Evolutionary conservation across 2,113 vertebrate genomes (phyloP), one percentile per base, ranked within the genome.

Genomic region (Apodemus speciosus): DNA sequence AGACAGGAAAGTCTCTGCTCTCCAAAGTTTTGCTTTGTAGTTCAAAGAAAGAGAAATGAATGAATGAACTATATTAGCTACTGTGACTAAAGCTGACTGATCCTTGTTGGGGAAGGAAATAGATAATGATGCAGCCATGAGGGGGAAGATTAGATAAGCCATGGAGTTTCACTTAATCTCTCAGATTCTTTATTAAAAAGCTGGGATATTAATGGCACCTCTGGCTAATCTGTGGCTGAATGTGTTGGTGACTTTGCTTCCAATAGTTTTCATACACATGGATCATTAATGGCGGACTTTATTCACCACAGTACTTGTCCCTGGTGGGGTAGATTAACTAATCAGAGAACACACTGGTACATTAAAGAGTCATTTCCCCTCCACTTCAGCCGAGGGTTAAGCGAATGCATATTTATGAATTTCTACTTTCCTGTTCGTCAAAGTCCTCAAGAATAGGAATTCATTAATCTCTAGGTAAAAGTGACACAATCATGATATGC

Each of bases 391-490:
- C 87, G 64, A 88, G 23, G 64, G 69, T 56, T 91, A 83, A 68
- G 49, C 76, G 25, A 66, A 91, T 76, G 88, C 23, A 83, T 90
- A 95, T 94, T 51, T 83, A 68, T 92, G 85, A 85, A 46, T 93
- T 91, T 88, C 73, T 86, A 64, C 53, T 90, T 92, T 71, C 32
- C 38, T 62, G 13, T n/a, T 38, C 88, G 32, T 66, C 77, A 60
- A 88, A 84, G 9, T 87, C 87, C 53, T 88, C 85, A n/a, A 64
- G 23, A 89, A 68, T 21, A 85, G 58, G 21, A 93, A 93, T 94
- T 96, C 46, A 80, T 91, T 69, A 72, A 95, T 77, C 43, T 87
- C 69, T 20, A 80, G 89, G 69, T 93, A 91, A 85, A 89, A 95
- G 60, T 88, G 86, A 89, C 18, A 92, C 16, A 9, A 49, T 72